Base-by-base conservation (phyloP, 2,888 invertebrate species). In the Drosophila phalerata region DNA sequence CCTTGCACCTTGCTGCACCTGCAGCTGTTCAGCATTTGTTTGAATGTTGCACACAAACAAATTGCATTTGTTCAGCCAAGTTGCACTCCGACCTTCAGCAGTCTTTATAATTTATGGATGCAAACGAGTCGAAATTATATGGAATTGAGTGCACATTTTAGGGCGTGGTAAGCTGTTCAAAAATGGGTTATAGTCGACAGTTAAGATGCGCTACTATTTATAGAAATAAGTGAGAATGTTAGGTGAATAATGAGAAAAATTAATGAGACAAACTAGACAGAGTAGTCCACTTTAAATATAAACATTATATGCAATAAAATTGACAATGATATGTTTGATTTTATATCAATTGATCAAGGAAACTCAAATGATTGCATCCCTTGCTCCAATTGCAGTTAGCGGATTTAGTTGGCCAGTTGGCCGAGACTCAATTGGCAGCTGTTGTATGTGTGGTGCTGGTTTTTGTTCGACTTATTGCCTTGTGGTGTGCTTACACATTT, bases 61-160 rank as follows among this genome's bases (percentile, higher is more conserved):
- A 58, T 66, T 53, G 69, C 65, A 76, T 69, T 69, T 79, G 76
- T 30, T 75, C 65, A 52, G 19, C 42, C 60, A 43, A 43, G 17
- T 55, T 76, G 66, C 76, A 77, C 76, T 77, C 69, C 75, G 62
- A 77, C 79, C 76, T 77, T 77, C 76, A 60, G 43, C 53, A 51
- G 76, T 76, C 70, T 40, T 15, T 57, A 56, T 77, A 66, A 79
- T 79, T 79, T 79, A 77, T 79, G 65, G 34, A 62, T 75, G 70
- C 65, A 55, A 76, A 62, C 79, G 53, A 65, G 42, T 75, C 76
- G 48, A 76, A 76, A 79, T 69, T 79, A 79, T 79, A 75, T 75
- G 47, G 62, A 47, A 79, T 69, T 38, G 79, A 77, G 64, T 75
- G 76, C 79, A 77, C 65, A 79, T 15, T 75, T 65, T 34, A 48